These are phyloP conservation scores for Siniperca knerii DNA, from an alignment of 2,113 vertebrate genomes.

Conservation along the genomic window DNA sequence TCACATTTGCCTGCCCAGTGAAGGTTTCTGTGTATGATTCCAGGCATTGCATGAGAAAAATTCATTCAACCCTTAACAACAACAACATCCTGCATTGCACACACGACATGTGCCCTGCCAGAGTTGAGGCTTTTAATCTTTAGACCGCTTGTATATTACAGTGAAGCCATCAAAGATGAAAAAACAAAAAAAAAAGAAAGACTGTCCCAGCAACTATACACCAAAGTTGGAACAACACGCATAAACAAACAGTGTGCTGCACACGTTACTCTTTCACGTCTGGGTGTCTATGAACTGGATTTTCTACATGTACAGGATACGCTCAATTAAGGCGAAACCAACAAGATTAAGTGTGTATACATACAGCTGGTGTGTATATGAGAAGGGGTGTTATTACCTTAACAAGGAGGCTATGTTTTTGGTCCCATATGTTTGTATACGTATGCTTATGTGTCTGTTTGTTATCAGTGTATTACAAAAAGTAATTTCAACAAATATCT, in stretches of 20 bases:
- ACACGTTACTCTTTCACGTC: not conserved
- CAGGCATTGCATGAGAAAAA: not conserved
- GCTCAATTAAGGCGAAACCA: not conserved
- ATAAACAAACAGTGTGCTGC: slow-evolving; percentile 5
- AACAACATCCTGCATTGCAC: slow-evolving; percentile 30
- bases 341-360: not conserved
- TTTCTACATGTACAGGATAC: slow-evolving; percentile 11
- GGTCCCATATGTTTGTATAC: not conserved
- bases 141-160: slow-evolving; percentile 38
- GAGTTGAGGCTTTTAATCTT: slow-evolving; percentile 59
- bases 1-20: not conserved
- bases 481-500: not conserved
- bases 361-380: not conserved
- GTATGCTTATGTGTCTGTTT: not conserved
- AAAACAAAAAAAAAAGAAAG: slow-evolving; percentile 6
- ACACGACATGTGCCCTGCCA: not conserved
- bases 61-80: slow-evolving; percentile 8
- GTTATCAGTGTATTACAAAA: no score
- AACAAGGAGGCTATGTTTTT: not conserved
- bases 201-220: not conserved
- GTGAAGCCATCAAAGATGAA: slow-evolving; percentile 47
- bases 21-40: not conserved
- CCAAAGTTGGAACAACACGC: slow-evolving; percentile 1
- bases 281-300: slow-evolving; percentile 2
- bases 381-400: not conserved